These are phyloP conservation scores for Chrysodeixis includens DNA, from an alignment of 2,888 invertebrate species.

Conservation along the genomic window DNA sequence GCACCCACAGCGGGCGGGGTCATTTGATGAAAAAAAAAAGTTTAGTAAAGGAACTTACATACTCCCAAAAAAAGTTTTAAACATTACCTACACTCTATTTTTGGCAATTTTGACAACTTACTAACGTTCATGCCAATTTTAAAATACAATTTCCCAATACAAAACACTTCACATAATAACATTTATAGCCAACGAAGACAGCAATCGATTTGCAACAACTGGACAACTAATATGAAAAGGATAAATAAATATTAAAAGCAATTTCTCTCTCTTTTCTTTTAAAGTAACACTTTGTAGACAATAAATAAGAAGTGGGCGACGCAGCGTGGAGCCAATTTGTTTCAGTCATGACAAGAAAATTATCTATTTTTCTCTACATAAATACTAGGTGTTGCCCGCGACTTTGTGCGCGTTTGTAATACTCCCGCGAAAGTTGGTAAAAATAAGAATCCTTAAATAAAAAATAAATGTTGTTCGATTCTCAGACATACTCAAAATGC, in stretches of 20 bases:
- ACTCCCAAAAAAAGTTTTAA: no score
- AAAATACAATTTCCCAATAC: no score
- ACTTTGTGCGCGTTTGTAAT: not conserved
- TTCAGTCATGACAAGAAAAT: not conserved
- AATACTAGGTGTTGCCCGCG: not conserved
- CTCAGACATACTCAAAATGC: no score
- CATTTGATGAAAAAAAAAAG: no score
- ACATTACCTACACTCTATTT: no score
- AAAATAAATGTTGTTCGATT: no score
- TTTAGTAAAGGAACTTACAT: no score
- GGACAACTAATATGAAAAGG: constrained; percentile 10
- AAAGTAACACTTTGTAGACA: constrained; percentile 18
- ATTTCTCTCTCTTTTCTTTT: constrained; percentile 16
- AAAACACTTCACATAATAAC: not conserved
- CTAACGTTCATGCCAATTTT: no score
- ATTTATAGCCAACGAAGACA: not conserved
- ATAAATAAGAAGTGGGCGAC: constrained; percentile 29
- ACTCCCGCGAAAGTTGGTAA: no score
- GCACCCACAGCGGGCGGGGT: no score
- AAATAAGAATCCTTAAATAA: no score
- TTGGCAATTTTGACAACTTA: no score
- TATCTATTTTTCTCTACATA: constrained; percentile 16
- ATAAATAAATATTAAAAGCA: constrained; percentile 19
- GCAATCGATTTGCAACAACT: constrained; percentile 12
- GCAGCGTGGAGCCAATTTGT: constrained; percentile 40